phyloP scores from a whole-genome alignment of 2,888 invertebrate species.

The Meliscaeva auricollis region DNA sequence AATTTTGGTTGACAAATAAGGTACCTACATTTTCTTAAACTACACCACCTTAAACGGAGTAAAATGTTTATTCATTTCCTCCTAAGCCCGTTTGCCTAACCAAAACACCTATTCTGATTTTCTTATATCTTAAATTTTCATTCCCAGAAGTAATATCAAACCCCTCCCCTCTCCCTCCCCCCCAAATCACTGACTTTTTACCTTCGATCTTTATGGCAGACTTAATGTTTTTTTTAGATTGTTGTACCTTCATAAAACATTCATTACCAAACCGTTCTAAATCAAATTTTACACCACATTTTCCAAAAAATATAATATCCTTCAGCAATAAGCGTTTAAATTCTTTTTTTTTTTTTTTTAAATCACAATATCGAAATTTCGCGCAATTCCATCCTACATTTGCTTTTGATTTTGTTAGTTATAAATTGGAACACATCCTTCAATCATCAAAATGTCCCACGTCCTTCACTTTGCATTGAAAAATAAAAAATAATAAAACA shows the following conservation, averaged over 20 bases:
- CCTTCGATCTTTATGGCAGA: background rate
- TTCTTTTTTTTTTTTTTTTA: constrained; percentile 2
- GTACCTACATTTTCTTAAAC: too few species aligned
- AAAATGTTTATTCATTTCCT: too few species aligned
- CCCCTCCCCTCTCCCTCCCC: too few species aligned
- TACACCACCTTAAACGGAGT: too few species aligned
- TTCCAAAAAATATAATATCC: constrained; percentile 13
- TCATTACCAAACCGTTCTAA: constrained; percentile 4
- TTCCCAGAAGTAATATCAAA: too few species aligned
- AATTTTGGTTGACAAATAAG: too few species aligned
- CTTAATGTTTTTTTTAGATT: background rate
- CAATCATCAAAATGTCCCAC: constrained; percentile 20
- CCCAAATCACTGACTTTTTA: background rate
- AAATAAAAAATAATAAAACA: background rate
- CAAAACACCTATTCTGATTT: too few species aligned
- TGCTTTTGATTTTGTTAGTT: background rate
- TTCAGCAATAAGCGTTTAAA: constrained; percentile 25
- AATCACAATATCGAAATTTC: constrained; percentile 18
- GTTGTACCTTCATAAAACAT: background rate
- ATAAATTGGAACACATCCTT: background rate
- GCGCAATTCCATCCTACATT: too few species aligned
- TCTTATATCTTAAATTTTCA: too few species aligned
- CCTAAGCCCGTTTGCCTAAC: too few species aligned
- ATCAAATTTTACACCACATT: constrained; percentile 29
- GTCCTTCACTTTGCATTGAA: background rate